These are phyloP conservation scores for Atherinomorus stipes DNA, from an alignment of 2,113 vertebrate species.

Conservation along the genomic window DNA sequence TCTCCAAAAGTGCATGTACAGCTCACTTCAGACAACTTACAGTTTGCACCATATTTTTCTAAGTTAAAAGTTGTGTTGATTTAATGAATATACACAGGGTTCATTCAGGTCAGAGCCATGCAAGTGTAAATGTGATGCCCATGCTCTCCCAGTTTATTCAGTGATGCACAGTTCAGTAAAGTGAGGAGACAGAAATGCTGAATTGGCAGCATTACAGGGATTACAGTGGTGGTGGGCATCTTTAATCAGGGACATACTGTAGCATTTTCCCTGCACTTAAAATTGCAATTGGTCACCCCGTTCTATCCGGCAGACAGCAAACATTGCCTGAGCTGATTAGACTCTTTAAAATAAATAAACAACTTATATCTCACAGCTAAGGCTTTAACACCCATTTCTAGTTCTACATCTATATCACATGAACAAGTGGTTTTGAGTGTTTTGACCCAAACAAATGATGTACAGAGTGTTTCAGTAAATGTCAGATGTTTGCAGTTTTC, in stretches of 20 bases:
- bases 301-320: conserved; percentile 29
- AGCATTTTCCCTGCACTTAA: conserved; percentile 73
- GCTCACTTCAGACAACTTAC: background rate
- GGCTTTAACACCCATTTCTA: conserved; percentile 64
- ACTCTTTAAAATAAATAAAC: conserved; percentile 66
- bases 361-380: conserved; percentile 62
- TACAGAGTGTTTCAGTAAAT: background rate
- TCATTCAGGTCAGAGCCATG: background rate
- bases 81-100: background rate
- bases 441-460: background rate
- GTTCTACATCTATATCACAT: background rate
- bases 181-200: conserved; percentile 65
- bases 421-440: background rate
- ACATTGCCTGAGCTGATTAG: conserved; percentile 70
- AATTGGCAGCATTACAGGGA: conserved; percentile 72
- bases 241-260: conserved; percentile 79
- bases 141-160: conserved; percentile 14
- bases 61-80: background rate
- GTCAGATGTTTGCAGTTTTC: background rate
- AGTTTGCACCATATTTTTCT: background rate
- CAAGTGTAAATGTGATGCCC: background rate
- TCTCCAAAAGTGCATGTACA: background rate
- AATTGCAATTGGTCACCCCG: conserved; percentile 55
- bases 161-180: conserved; percentile 19
- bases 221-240: conserved; percentile 67